These are phyloP conservation scores for Sebastes kiyomatsui DNA, from an alignment of 2,797 vertebrate species.

Conservation along the genomic window DNA sequence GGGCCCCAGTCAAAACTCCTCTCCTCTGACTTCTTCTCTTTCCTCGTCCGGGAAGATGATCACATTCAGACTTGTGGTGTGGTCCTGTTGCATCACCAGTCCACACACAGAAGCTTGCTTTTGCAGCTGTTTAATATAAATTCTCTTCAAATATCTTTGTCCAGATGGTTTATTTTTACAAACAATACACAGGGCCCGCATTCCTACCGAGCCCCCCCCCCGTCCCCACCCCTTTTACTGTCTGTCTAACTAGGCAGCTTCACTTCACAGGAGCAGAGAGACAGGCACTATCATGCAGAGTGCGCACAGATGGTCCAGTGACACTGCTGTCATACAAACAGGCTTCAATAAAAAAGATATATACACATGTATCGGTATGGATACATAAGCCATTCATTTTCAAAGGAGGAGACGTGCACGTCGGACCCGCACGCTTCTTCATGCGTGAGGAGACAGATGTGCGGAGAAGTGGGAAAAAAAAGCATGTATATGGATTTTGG, in stretches of 20 bases:
- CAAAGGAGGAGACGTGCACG: slow-evolving; percentile 37
- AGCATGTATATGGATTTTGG: slow-evolving; percentile 68
- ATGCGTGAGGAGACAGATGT: slow-evolving; percentile 68
- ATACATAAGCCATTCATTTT: slow-evolving; percentile 78
- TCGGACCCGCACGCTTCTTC: slow-evolving; percentile 26
- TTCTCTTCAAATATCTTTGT: slow-evolving; percentile 93
- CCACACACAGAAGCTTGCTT: slow-evolving; percentile 91
- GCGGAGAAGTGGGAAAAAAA: slow-evolving; percentile 21
- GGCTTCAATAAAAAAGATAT: slow-evolving; percentile 82
- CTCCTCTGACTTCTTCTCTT: slow-evolving; percentile 47
- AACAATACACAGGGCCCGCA: slow-evolving; percentile 93
- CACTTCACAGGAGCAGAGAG: slow-evolving; percentile 72
- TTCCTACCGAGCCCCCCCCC: slow-evolving; percentile 85
- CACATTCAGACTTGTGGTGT: slow-evolving; percentile 82
- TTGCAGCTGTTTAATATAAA: slow-evolving; percentile 99
- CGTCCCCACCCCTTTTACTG: slow-evolving; percentile 70
- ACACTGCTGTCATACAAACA: slow-evolving; percentile 84
- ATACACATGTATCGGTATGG: slow-evolving; percentile 77
- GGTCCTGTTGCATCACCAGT: slow-evolving; percentile 86
- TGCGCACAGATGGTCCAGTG: slow-evolving; percentile 91
- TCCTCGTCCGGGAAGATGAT: slow-evolving; percentile 47
- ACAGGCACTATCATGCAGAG: slow-evolving; percentile 61
- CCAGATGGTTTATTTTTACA: slow-evolving; percentile 98
- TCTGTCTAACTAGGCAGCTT: slow-evolving; percentile 78
- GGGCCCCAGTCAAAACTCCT: slow-evolving; percentile 29